Evolutionary conservation across 2,888 invertebrate species (phyloP).

Genomic region (Dolichomitus sp.): DNA sequence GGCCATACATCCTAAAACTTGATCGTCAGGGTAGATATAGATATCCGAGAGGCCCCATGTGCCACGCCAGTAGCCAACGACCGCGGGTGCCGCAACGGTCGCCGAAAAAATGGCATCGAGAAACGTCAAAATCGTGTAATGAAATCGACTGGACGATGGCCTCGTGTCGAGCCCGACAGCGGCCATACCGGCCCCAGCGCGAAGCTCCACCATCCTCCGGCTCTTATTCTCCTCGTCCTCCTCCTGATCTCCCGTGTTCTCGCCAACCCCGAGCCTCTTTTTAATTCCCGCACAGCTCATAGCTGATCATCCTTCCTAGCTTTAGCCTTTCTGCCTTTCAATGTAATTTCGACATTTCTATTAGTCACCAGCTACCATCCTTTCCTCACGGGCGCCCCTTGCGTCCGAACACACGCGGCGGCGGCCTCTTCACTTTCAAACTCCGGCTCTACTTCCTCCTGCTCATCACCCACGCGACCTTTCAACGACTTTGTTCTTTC

Average conservation of each 20-base stretch:
- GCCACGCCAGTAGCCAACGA: constrained; percentile 95
- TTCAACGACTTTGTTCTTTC: background rate
- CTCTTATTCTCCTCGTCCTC: constrained; percentile 60
- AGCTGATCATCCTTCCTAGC: constrained; percentile 58
- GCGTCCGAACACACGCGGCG: background rate
- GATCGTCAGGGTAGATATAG: constrained; percentile 90
- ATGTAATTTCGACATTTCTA: too few species aligned
- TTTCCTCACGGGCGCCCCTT: background rate
- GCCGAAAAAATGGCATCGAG: constrained; percentile 92
- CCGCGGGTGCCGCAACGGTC: constrained; percentile 92
- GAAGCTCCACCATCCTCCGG: constrained; percentile 87
- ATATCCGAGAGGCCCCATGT: constrained; percentile 93
- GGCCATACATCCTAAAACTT: constrained; percentile 89
- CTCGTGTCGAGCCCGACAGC: constrained; percentile 81
- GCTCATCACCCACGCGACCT: background rate
- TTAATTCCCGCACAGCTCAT: constrained; percentile 66
- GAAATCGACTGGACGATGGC: constrained; percentile 70
- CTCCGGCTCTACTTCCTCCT: background rate
- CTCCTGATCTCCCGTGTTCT: constrained; percentile 41
- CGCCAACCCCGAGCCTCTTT: constrained; percentile 49
- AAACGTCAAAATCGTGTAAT: constrained; percentile 89
- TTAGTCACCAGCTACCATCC: too few species aligned
- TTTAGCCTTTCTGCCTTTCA: too few species aligned
- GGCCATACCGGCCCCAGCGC: constrained; percentile 90
- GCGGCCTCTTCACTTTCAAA: too few species aligned